These are phyloP conservation scores for Yponomeuta sedellus DNA, from an alignment of 2,888 invertebrate genomes.

Conservation along the genomic window DNA sequence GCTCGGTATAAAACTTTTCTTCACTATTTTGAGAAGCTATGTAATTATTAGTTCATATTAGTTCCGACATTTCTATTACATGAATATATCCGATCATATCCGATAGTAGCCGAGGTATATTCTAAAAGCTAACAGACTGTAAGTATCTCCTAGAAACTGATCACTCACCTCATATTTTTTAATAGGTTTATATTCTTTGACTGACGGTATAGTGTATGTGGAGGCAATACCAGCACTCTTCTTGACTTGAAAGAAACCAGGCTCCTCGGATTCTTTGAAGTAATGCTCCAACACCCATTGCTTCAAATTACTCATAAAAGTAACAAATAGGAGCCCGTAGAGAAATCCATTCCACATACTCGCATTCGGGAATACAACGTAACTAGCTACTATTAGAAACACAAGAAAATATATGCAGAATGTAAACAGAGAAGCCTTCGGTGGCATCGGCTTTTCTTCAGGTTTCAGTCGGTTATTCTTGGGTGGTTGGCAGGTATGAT, in stretches of 20 bases:
- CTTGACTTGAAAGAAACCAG: slow-evolving; percentile 41
- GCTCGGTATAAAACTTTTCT: too few relatives aligned
- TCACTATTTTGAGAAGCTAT: too few relatives aligned
- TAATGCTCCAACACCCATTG: slow-evolving; percentile 58
- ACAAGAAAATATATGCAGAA: slow-evolving; percentile 59
- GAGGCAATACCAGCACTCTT: slow-evolving; percentile 36
- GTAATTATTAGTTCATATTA: too few relatives aligned
- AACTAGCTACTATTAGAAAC: slow-evolving; percentile 49
- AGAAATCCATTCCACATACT: slow-evolving; percentile 65
- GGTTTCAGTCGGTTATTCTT: slow-evolving; percentile 36
- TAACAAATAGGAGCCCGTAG: slow-evolving; percentile 62
- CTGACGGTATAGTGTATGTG: slow-evolving; percentile 77
- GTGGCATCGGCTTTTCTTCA: slow-evolving; percentile 17
- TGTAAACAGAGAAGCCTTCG: slow-evolving; percentile 40
- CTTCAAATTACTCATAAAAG: slow-evolving; percentile 48
- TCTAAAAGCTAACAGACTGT: too few relatives aligned
- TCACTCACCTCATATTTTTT: slow-evolving; percentile 74
- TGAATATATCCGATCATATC: too few relatives aligned
- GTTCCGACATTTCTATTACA: too few relatives aligned
- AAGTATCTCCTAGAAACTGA: background rate
- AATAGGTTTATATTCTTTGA: slow-evolving; percentile 78
- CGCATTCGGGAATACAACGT: slow-evolving; percentile 53
- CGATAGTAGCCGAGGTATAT: too few relatives aligned
- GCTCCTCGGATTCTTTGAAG: slow-evolving; percentile 44
- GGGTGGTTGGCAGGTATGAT: slow-evolving; percentile 38